A percentile compares a stretch with the other conserved stretches of the same genome.
Conservation (phyloP, 2,113 vertebrate genomes). For the Budorcas taxicolor region DNA sequence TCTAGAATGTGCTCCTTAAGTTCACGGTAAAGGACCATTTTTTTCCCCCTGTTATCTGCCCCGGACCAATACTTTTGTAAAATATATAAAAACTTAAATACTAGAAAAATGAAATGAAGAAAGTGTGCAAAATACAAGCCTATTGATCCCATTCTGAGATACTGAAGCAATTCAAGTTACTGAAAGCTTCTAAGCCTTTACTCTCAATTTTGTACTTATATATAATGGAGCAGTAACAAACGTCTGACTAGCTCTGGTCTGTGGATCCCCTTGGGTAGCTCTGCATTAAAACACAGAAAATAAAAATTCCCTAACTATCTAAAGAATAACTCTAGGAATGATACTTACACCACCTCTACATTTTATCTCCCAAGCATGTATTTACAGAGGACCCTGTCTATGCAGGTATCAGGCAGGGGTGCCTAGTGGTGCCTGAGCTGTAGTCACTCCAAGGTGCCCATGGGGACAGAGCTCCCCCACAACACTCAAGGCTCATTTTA, state of each 20-base stretch:
- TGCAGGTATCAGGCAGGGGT: accelerated
- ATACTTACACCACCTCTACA: not conserved
- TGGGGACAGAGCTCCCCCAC: not conserved
- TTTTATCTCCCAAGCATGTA: not conserved
- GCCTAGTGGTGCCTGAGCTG: not conserved
- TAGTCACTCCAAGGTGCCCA: too few relatives aligned
- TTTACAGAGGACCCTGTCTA: not conserved
- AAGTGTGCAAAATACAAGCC: not conserved
- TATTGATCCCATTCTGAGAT: not conserved
- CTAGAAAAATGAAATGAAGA: constrained; percentile 5
- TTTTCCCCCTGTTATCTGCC: not conserved
- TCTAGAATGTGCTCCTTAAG: not conserved
- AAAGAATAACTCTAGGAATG: not conserved
- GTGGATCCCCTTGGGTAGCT: not conserved
- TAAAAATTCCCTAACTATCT: not conserved
- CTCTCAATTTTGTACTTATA: not conserved
- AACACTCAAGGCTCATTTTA: not conserved
- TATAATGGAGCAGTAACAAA: not conserved
- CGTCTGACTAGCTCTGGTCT: not conserved
- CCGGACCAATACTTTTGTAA: not conserved
- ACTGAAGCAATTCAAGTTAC: not conserved
- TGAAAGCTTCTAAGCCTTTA: not conserved
- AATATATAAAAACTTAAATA: not conserved
- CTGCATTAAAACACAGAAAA: not conserved
- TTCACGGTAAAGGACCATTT: not conserved